Evolutionary conservation across 2,797 vertebrate genomes (phyloP), one percentile per base, ranked within the genome.

Genomic region (Pterois miles): DNA sequence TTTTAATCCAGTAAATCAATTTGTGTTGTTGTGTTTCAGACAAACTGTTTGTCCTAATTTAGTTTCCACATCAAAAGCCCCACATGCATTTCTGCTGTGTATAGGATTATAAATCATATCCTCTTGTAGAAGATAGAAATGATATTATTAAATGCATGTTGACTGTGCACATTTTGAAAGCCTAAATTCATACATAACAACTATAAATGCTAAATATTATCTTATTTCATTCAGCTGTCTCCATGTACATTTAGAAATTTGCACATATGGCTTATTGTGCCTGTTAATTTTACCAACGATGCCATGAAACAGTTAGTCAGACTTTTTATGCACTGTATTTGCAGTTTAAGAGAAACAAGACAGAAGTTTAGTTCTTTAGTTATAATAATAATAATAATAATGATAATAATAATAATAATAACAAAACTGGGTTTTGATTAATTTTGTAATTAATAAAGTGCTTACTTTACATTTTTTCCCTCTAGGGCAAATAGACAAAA

Each of bases 401-500:
- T 38, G 0, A 43, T 46, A n/a, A 34, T 40, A 16, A 40, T 43
- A 13, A 38, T 38, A 13, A 33, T 33, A 36, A 36, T 36, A 36
- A 38, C 16, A 38, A 18, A 43, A 18, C 40, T 43, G 16, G 18
- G 29, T 43, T 43, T 3, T 43, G 40, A 18, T 43, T 43, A 43
- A 43, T 43, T 5, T 43, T 43, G 1, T 43, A 16, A 18, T 43
- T 43, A 43, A 43, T 43, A 43, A 43, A 18, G 40, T 43, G 40
- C 0, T 0, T 43, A 16, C 40, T 43, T 43, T 43, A 14, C 40
- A 43, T 43, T 43, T 0, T 43, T 43, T 43, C 0, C 0, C 0
- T 18, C 40, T 7, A 43, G 0, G 0, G 40, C 40, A 46, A 46
- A 4, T 46, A 46, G 8, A 46, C 40, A 43, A 16, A 46, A 46